Conservation (phyloP, 2,888 invertebrate genomes). For the Andrena trimmerana region DNA sequence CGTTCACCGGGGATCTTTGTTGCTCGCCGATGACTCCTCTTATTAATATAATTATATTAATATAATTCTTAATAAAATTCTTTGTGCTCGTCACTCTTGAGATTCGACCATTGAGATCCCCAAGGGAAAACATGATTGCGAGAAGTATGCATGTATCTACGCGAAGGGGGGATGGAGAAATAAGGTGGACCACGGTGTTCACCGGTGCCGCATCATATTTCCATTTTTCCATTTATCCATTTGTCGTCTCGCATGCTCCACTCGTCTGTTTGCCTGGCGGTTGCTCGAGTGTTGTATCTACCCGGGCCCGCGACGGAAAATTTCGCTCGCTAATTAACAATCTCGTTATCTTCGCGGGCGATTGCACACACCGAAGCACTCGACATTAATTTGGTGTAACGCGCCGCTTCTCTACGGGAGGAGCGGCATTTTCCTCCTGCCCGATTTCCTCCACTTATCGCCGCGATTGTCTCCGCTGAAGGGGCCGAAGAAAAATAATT, state of each 20-base stretch:
- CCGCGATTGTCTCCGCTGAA: constrained; percentile 41
- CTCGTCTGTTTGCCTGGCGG: neutral
- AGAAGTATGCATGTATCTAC: no score
- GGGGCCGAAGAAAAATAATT: constrained; percentile 62
- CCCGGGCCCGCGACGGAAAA: constrained; percentile 28
- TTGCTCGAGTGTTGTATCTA: constrained; percentile 4
- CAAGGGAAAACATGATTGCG: no score
- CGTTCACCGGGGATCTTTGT: constrained; percentile 15
- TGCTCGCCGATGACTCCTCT: constrained; percentile 5
- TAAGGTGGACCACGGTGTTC: no score
- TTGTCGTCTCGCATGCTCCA: neutral
- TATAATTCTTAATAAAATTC: no score
- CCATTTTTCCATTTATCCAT: neutral
- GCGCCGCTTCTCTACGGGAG: constrained; percentile 1
- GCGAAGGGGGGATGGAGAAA: no score
- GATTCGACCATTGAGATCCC: no score
- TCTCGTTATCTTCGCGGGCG: constrained; percentile 69
- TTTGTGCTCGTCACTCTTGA: no score
- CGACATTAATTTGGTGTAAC: constrained; percentile 62
- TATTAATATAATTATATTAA: no score
- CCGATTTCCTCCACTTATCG: constrained; percentile 51
- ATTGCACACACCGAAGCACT: constrained; percentile 56
- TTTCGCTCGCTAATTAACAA: constrained; percentile 66
- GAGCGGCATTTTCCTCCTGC: constrained; percentile 40
- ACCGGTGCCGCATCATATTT: constrained; percentile 5